These are phyloP conservation scores for Theocolax elegans DNA, from an alignment of 1,140 invertebrate genomes.

Conservation along the genomic window DNA sequence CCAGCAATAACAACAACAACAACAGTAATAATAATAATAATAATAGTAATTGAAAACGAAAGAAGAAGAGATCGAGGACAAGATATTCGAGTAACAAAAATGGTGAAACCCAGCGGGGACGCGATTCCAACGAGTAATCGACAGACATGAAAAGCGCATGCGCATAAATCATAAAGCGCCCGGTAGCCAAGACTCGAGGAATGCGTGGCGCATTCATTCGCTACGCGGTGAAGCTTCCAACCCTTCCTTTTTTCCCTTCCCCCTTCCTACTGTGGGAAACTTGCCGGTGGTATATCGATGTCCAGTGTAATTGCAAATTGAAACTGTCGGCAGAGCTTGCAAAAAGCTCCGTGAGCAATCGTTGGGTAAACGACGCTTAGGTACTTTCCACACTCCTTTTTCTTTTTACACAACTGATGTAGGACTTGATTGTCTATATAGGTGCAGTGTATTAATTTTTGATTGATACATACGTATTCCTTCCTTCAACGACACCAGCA, in stretches of 20 bases:
- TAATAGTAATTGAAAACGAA: no score
- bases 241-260: neutral
- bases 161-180: conserved; percentile 13
- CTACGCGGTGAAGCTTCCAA: neutral
- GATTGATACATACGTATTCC: no score
- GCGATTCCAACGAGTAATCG: no score
- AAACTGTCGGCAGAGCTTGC: neutral
- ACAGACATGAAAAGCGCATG: neutral
- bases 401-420: no score
- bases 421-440: no score
- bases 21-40: no score
- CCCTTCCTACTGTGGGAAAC: neutral
- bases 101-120: no score
- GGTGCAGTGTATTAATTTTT: no score
- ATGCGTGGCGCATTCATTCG: conserved; percentile 20
- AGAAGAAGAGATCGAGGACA: no score
- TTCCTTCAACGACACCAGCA: no score
- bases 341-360: neutral
- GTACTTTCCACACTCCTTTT: neutral
- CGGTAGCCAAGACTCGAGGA: conserved; percentile 27
- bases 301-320: conserved; percentile 1
- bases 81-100: no score
- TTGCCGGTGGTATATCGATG: neutral
- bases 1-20: no score
- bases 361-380: neutral